Conservation (phyloP, 53 echinoderm and acorn worm species). For the Stichopus horrens region DNA sequence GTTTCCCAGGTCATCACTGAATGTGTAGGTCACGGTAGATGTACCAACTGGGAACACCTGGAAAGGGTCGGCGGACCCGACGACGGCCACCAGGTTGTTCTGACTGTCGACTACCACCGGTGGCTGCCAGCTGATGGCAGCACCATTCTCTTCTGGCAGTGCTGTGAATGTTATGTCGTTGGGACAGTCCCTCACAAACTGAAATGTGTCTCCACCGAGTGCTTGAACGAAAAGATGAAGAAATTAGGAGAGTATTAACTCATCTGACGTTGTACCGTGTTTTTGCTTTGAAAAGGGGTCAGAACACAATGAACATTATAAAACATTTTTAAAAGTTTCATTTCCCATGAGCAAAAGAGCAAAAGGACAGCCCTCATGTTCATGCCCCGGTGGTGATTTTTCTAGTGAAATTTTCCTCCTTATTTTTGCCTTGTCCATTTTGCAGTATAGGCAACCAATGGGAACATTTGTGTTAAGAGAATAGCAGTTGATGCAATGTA, state of each 20-base stretch:
- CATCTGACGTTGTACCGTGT: too few relatives aligned
- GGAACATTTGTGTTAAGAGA: too few relatives aligned
- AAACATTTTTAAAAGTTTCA: too few relatives aligned
- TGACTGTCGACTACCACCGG: conserved; percentile 7
- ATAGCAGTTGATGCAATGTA: too few relatives aligned
- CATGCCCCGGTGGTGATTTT: too few relatives aligned
- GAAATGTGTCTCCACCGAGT: conserved; percentile 1
- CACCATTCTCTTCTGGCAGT: background rate
- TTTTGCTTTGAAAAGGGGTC: too few relatives aligned
- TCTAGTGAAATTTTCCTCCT: too few relatives aligned
- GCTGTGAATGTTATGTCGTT: conserved; percentile 11
- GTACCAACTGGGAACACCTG: conserved; percentile 4
- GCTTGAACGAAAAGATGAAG: background rate
- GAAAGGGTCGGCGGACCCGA: background rate
- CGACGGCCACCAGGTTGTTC: background rate
- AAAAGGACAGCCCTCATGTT: too few relatives aligned
- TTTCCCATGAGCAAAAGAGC: too few relatives aligned
- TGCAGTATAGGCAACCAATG: too few relatives aligned
- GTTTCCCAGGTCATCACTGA: conserved; percentile 19
- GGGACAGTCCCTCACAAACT: conserved; percentile 1
- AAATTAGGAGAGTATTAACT: background rate
- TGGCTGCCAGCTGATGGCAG: background rate
- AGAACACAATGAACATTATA: too few relatives aligned
- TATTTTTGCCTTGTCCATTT: too few relatives aligned
- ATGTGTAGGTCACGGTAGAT: conserved; percentile 18